Percentiles rank a stretch among this genome's conserved stretches.
Evolutionary conservation across 2,888 invertebrate genomes (phyloP).

Genomic region (Copidosoma aretas): DNA sequence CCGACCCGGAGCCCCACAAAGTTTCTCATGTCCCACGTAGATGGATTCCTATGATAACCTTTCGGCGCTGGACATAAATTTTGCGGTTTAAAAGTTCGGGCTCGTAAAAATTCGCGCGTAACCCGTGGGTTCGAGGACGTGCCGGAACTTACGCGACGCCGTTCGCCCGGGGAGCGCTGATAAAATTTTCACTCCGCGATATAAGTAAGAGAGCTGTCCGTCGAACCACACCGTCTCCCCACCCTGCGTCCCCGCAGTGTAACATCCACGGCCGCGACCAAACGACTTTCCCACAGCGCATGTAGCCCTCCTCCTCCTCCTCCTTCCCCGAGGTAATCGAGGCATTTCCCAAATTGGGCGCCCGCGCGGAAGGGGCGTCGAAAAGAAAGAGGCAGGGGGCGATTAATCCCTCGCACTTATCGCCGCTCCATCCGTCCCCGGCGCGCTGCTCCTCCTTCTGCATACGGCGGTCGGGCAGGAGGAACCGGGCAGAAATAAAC

Average conservation of each 20-base stretch:
- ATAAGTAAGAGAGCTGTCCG: too few species aligned
- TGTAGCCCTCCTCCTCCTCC: neutral
- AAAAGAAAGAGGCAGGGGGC: neutral
- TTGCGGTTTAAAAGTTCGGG: too few species aligned
- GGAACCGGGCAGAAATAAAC: conserved; percentile 14
- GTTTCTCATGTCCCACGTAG: too few species aligned
- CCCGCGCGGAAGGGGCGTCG: neutral
- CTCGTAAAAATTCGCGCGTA: conserved; percentile 17
- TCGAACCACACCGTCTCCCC: too few species aligned
- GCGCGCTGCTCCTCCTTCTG: neutral
- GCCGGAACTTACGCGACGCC: neutral
- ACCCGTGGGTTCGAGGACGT: too few species aligned
- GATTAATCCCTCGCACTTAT: conserved; percentile 17
- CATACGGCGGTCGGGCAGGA: conserved; percentile 6
- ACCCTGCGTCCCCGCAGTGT: too few species aligned
- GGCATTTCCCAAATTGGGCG: neutral
- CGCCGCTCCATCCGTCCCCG: conserved; percentile 13
- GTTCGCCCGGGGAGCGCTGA: neutral
- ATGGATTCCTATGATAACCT: too few species aligned
- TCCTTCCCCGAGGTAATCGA: neutral
- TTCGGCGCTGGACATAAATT: too few species aligned
- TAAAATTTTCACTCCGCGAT: neutral
- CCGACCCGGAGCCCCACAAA: too few species aligned
- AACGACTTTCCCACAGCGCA: too few species aligned
- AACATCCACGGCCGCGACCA: too few species aligned